phyloP scores from a whole-genome alignment of 2,113 vertebrate genomes.

The Labrus mixtus region DNA sequence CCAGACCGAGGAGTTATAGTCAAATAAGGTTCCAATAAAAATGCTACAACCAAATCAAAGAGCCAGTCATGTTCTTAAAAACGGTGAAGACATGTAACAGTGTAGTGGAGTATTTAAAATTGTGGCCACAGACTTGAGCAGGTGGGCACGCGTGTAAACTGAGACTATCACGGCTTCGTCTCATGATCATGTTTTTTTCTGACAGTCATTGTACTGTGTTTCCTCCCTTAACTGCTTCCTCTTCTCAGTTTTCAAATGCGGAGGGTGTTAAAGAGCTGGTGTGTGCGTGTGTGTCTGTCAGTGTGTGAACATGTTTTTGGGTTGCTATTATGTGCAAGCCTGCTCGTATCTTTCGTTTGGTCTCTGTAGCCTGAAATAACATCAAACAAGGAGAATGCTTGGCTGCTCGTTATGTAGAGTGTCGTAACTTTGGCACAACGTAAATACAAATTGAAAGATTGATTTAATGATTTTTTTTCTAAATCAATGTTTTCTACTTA shows the following conservation, averaged over 20 bases:
- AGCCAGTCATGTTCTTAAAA: too few relatives aligned
- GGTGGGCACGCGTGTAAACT: not conserved
- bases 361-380: not conserved
- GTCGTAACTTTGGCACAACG: not conserved
- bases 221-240: slow-evolving; percentile 51
- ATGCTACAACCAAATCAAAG: too few relatives aligned
- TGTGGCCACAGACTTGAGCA: too few relatives aligned
- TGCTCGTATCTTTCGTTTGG: not conserved
- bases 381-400: too few relatives aligned
- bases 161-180: not conserved
- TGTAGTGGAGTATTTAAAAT: too few relatives aligned
- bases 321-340: not conserved
- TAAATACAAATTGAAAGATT: not conserved
- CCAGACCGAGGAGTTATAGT: too few relatives aligned
- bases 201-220: slow-evolving; percentile 22
- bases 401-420: not conserved
- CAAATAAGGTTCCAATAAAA: too few relatives aligned
- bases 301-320: slow-evolving; percentile 8
- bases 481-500: too few relatives aligned
- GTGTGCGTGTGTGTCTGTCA: not conserved
- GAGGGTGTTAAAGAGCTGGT: slow-evolving; percentile 15
- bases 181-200: slow-evolving; percentile 6
- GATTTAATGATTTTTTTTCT: not conserved
- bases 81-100: too few relatives aligned
- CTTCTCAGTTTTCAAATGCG: slow-evolving; percentile 32